Evolutionary conservation across 1,140 invertebrate species (phyloP), one percentile per base, ranked within the genome.

Genomic region (Aphaenogaster rudis): DNA sequence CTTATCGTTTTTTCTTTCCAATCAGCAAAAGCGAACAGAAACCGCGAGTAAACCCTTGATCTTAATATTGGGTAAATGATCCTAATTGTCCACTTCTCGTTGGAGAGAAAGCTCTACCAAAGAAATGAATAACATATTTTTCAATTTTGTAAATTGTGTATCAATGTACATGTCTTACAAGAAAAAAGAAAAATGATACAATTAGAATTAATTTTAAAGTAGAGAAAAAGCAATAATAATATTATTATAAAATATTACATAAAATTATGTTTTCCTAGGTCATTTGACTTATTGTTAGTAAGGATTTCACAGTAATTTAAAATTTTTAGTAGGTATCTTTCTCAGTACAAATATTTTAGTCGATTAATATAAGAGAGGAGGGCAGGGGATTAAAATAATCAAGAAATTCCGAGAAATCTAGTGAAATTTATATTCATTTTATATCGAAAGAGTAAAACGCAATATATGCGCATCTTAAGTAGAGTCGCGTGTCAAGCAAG

Each of bases 401-500:
- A 50, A 78, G 54, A 8, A 45, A n/a, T 64, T 63, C 15, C 3
- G 11, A 21, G 17, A 50, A 66, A 13, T 63, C 17, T 33, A n/a
- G 15, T 9, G 21, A 63, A 33, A n/a, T 45, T 28, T 39, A 13
- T 17, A 66, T 36, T 21, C 15, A 15, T 21, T 6, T 39, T 33
- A 71, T 28, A 59, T 72, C 1, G 3, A 28, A 72, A 36, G 4
- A 28, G 13, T 21, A 17, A 86, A 67, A 63, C 11, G 17, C n/a
- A 3, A 67, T 9, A 52, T 21, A 42, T 67, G n/a, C 42, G 33
- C 28, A 45, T 48, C 54, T 61, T n/a, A 88, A 66, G 82, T 77
- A n/a, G 15, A 52, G 50, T 74, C 59, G 80, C 76, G 59, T 78
- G 52, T 64, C 21, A 28, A 67, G 63, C 17, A 81, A 90, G 76